Evolutionary conservation across 1,140 invertebrate species (phyloP).

Genomic region (Leucophenga varia): DNA sequence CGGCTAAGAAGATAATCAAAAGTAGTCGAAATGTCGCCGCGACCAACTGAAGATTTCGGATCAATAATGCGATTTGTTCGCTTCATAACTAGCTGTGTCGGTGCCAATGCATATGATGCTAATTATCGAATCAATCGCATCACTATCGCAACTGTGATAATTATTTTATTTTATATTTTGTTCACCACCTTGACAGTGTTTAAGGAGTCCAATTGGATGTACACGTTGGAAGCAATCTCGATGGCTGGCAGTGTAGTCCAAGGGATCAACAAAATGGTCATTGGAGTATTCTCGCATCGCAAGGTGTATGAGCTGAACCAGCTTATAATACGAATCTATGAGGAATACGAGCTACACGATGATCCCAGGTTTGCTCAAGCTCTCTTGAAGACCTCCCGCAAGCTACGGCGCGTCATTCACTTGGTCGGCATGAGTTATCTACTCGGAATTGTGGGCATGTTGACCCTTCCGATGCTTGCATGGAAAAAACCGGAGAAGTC

Average conservation of each 20-base stretch:
- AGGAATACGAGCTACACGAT: slow-evolving; percentile 10
- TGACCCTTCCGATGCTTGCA: background rate
- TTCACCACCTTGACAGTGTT: slow-evolving; percentile 21
- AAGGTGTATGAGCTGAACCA: background rate
- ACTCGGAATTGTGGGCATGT: slow-evolving; percentile 7
- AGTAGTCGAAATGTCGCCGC: background rate
- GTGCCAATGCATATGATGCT: slow-evolving; percentile 17
- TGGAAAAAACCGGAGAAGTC: background rate
- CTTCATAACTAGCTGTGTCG: slow-evolving; percentile 7
- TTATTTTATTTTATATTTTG: slow-evolving; percentile 9
- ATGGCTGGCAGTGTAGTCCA: slow-evolving; percentile 24
- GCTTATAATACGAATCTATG: slow-evolving; percentile 1
- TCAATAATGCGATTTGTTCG: slow-evolving; percentile 19
- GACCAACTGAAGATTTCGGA: slow-evolving; percentile 1
- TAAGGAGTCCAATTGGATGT: slow-evolving; percentile 17
- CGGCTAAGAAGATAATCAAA: background rate
- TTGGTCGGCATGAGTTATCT: slow-evolving; percentile 12
- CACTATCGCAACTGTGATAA: slow-evolving; percentile 1
- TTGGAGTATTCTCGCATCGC: background rate
- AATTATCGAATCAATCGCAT: slow-evolving; percentile 21
- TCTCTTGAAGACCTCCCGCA: slow-evolving; percentile 9
- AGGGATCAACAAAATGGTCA: slow-evolving; percentile 16
- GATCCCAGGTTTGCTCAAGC: slow-evolving; percentile 9
- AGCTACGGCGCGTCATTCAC: background rate
- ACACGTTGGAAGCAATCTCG: slow-evolving; percentile 15